phyloP scores from a whole-genome alignment of 2,113 vertebrate genomes.

The Apteryx mantelli region DNA sequence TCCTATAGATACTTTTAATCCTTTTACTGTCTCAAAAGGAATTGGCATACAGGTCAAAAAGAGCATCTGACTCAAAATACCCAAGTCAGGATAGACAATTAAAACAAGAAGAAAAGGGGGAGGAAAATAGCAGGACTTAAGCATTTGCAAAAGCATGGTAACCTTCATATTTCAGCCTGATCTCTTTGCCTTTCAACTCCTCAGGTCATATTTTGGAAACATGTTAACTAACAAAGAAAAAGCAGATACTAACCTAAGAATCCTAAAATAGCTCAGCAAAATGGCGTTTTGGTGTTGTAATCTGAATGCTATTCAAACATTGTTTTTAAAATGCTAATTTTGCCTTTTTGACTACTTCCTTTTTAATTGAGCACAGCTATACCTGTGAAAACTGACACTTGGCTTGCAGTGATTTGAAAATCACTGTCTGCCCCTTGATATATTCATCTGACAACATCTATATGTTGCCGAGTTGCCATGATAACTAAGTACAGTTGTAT shows the following conservation, averaged over 20 bases:
- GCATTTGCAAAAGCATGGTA: background rate
- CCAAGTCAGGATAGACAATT: constrained; percentile 12
- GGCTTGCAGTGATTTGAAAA: constrained; percentile 72
- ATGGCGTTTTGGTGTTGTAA: background rate
- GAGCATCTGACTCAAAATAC: constrained; percentile 35
- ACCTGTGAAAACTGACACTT: constrained; percentile 62
- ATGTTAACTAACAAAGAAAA: background rate
- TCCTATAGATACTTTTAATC: background rate
- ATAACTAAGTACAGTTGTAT: constrained; percentile 81
- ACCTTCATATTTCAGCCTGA: background rate
- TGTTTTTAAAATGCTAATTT: constrained; percentile 47
- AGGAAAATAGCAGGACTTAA: background rate
- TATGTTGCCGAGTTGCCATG: constrained; percentile 79
- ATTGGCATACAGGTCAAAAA: constrained; percentile 28
- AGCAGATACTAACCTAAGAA: background rate
- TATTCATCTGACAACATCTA: constrained; percentile 82
- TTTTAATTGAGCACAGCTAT: constrained; percentile 2
- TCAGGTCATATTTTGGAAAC: background rate
- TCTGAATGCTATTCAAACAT: constrained; percentile 18
- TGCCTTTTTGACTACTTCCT: background rate
- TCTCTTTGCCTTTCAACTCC: constrained; percentile 19
- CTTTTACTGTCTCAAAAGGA: constrained; percentile 28
- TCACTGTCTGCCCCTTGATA: constrained; percentile 72
- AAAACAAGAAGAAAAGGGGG: background rate
- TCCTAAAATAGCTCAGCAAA: background rate